Conservation (phyloP, 2,888 invertebrate genomes). For the Resseliella maxima region DNA sequence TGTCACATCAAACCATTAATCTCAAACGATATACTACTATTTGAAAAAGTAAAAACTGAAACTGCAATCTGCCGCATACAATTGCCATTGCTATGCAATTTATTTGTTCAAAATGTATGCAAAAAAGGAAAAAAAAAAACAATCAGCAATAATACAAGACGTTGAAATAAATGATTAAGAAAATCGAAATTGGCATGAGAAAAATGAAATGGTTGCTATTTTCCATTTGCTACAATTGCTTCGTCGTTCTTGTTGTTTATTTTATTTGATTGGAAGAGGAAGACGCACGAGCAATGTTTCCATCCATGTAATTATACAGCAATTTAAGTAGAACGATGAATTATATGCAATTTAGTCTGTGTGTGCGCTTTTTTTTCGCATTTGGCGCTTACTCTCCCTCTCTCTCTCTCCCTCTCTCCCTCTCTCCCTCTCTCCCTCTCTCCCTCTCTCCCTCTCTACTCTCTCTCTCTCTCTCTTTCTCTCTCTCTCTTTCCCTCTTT, state of each 20-base stretch:
- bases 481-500: no score
- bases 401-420: background rate
- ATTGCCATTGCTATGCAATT: constrained; percentile 14
- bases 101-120: background rate
- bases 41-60: background rate
- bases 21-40: background rate
- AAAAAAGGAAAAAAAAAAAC: background rate
- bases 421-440: no score
- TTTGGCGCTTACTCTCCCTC: background rate
- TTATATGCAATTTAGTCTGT: constrained; percentile 38
- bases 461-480: no score
- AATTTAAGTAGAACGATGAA: constrained; percentile 44
- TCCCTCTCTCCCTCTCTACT: no score
- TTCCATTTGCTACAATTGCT: background rate
- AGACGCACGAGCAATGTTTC: constrained; percentile 3
- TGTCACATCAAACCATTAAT: constrained; percentile 43
- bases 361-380: background rate
- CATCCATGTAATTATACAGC: constrained; percentile 26
- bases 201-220: constrained; percentile 38
- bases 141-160: background rate
- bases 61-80: background rate
- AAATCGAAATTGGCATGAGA: constrained; percentile 34
- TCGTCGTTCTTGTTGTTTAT: background rate
- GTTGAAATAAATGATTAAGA: constrained; percentile 36
- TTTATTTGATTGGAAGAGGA: background rate